These are phyloP conservation scores for Drepanosiphum platanoidis DNA, from an alignment of 2,888 invertebrate species.

Conservation along the genomic window DNA sequence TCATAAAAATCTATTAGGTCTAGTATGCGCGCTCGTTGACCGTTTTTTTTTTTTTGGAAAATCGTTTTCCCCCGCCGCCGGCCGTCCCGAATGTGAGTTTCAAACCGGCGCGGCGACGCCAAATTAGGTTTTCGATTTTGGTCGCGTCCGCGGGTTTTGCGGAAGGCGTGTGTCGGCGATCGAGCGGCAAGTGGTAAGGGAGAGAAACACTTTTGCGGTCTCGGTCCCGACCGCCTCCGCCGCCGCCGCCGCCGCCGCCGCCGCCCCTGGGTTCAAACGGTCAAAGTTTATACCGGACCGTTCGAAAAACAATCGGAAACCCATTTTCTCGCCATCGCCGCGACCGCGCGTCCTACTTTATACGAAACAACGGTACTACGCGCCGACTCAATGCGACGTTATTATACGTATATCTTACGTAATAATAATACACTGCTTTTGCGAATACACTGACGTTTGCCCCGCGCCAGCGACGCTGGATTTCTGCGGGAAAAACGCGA, in stretches of 20 bases:
- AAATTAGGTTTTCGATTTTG: not conserved
- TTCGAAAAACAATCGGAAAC: slow-evolving; percentile 28
- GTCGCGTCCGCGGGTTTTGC: not conserved
- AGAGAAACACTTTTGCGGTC: not conserved
- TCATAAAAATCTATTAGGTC: too few species aligned
- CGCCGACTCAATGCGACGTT: not conserved
- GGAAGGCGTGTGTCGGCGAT: not conserved
- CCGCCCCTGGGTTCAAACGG: not conserved
- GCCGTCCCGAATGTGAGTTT: not conserved
- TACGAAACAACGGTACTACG: not conserved
- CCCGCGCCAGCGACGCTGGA: too few species aligned
- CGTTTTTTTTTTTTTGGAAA: too few species aligned
- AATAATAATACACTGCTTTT: too few species aligned
- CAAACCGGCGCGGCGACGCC: not conserved
- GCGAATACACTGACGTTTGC: too few species aligned
- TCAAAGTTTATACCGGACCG: slow-evolving; percentile 14
- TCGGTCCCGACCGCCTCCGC: not conserved
- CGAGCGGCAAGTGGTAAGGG: not conserved
- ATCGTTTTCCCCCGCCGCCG: not conserved
- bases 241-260: too few species aligned
- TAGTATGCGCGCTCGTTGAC: not conserved
- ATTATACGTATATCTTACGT: too few species aligned
- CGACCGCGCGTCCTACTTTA: not conserved
- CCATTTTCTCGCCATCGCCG: not conserved
- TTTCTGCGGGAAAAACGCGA: too few species aligned